Base-by-base conservation (phyloP, 2,797 vertebrate genomes). In the Epinephelus malabaricus region DNA sequence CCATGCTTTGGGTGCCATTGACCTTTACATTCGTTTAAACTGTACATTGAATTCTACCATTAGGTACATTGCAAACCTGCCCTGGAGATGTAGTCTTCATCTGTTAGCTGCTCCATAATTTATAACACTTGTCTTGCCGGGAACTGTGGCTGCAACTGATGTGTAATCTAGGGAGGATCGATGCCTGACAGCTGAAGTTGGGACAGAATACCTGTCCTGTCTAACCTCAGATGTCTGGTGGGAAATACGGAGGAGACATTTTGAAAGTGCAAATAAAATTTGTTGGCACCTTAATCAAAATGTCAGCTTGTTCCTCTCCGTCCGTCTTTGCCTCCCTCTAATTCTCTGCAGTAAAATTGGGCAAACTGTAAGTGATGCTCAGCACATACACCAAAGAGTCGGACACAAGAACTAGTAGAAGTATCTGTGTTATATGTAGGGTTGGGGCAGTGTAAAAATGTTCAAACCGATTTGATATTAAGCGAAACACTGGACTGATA, bases 251-350 rank as follows among this genome's bases (percentile, higher is more conserved):
- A 60, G 76, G 79, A 84, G 85, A 82, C 88, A 89, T 92, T 94
- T 91, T 86, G 64, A 85, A 92, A 89, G 77, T 34, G 76, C 83
- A 83, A 85, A 90, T 86, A 87, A 90, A 89, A 93, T 90, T 88
- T 92, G 89, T 91, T 73, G 86, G 78, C 77, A 79, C 81, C 86
- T 94, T 92, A 90, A 95, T 94, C 92, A 94, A 94, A 95, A 91
- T 94, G 92, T 92, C 93, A 95, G 76, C 73, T 71, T 64, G 51
- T 86, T 88, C 81, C 83, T 80, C 69, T 55, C 30, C 43, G 53
- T 70, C 63, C 61, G 14, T 60, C 65, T 38, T 4, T 74, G 53
- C 18, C 49, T 27, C 34, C 27, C 49, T 56, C 71, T 79, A 62
- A 78, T 82, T 72, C 59, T 67, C 67, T 53, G 69, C 69, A 34